phyloP scores from a whole-genome alignment of 1,140 invertebrate species.

The Bombyx mori region DNA sequence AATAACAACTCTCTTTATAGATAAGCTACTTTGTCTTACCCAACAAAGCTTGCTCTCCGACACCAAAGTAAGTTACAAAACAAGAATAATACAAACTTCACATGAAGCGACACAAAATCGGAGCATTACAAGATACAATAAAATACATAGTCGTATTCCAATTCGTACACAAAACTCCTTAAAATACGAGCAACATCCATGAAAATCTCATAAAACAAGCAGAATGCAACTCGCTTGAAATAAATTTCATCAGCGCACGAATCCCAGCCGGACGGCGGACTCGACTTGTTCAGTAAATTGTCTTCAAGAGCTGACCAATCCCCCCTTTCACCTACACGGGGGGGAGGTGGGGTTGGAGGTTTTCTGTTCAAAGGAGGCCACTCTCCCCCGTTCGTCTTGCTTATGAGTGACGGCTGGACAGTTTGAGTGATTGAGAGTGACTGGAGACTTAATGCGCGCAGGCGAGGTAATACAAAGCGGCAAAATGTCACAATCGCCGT shows the following conservation, averaged over 20 bases:
- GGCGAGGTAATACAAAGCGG: conserved; percentile 16
- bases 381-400: conserved; percentile 60
- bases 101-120: not conserved
- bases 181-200: conserved; percentile 3
- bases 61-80: too few species aligned
- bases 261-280: conserved; percentile 25
- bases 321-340: conserved; percentile 31
- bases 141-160: too few species aligned
- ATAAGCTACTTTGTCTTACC: too few species aligned
- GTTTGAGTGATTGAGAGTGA: conserved; percentile 71
- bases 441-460: conserved; percentile 65
- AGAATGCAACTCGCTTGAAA: conserved; percentile 24
- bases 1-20: too few species aligned
- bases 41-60: too few species aligned
- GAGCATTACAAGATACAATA: too few species aligned
- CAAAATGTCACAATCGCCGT: conserved; percentile 24
- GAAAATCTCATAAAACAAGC: conserved; percentile 25
- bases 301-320: conserved; percentile 65
- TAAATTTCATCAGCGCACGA: conserved; percentile 47
- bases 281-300: conserved; percentile 57
- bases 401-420: conserved; percentile 69
- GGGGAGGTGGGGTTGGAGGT: conserved; percentile 21
- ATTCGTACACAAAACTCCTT: not conserved
- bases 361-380: conserved; percentile 27
- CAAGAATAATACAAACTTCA: not conserved